A percentile compares a stretch with the other conserved stretches of the same genome.
Conservation (phyloP, 2,113 vertebrate species). For the Atrichornis clamosus region DNA sequence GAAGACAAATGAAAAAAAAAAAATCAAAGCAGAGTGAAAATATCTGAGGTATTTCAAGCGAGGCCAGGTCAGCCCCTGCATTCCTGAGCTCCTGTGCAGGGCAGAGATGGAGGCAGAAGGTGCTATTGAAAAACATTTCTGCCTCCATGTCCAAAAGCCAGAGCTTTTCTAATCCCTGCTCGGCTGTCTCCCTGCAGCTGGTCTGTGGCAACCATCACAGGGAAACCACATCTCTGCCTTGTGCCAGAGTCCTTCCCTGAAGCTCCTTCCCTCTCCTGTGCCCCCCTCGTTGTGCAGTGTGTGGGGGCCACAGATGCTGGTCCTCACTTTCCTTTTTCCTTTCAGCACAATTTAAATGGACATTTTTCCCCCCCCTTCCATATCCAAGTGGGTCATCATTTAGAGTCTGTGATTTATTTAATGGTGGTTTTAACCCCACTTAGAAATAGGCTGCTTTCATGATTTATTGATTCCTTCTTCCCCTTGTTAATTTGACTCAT, state of each 20-base stretch:
- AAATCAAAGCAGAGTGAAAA: slow-evolving; percentile 4
- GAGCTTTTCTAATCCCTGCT: neutral
- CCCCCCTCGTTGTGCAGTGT: neutral
- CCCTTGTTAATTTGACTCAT: slow-evolving; percentile 77
- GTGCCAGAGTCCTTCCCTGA: neutral
- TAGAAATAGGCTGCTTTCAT: slow-evolving; percentile 72
- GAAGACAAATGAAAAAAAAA: neutral
- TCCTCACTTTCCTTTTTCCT: neutral
- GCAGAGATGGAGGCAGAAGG: neutral
- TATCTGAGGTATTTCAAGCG: neutral
- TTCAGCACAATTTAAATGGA: slow-evolving; percentile 30
- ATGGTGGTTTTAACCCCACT: slow-evolving; percentile 78
- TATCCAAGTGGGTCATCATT: slow-evolving; percentile 11
- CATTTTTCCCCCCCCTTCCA: neutral
- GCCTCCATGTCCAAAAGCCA: neutral
- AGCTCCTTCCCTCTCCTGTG: neutral
- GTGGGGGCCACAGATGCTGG: neutral
- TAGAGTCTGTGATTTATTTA: slow-evolving; percentile 73
- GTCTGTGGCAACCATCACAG: neutral
- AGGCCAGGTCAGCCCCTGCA: neutral
- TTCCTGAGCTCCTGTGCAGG: neutral
- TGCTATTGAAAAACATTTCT: slow-evolving; percentile 1
- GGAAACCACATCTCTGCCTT: neutral
- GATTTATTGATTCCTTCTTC: slow-evolving; percentile 79
- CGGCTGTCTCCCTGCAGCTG: neutral